Percentiles rank a stretch among this genome's conserved stretches.
These are phyloP conservation scores for Brachypterus glaber DNA, from an alignment of 2,888 invertebrate species.

Conservation along the genomic window DNA sequence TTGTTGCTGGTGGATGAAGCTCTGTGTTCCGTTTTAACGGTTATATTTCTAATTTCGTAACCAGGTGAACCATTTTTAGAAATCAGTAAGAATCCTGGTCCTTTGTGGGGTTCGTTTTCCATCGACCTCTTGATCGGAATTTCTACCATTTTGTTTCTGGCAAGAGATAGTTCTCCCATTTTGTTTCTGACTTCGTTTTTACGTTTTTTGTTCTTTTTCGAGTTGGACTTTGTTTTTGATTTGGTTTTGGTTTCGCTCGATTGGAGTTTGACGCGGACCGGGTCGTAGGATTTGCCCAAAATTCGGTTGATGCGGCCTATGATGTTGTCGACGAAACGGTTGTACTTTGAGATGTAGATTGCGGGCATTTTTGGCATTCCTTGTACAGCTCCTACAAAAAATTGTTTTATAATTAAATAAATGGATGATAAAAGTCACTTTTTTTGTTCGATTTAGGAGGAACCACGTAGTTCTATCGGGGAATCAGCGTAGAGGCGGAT, in stretches of 20 bases:
- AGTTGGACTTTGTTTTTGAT: constrained; percentile 45
- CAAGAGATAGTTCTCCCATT: constrained; percentile 8
- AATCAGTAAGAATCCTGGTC: constrained; percentile 36
- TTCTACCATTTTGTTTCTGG: constrained; percentile 36
- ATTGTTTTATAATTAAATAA: constrained; percentile 1
- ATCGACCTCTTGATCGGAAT: constrained; percentile 31
- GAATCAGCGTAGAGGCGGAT: too few relatives aligned
- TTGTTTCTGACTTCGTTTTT: constrained; percentile 22
- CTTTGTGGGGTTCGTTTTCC: constrained; percentile 31
- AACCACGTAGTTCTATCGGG: too few relatives aligned
- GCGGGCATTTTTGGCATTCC: constrained; percentile 48
- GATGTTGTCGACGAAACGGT: constrained; percentile 76
- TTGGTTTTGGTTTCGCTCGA: constrained; percentile 36
- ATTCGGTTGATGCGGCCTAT: constrained; percentile 74
- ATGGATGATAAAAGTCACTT: too few relatives aligned
- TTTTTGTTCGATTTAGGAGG: too few relatives aligned
- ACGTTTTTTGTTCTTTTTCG: constrained; percentile 39
- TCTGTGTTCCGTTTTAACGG: constrained; percentile 23
- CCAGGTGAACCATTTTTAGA: constrained; percentile 29
- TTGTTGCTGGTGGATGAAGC: constrained; percentile 24
- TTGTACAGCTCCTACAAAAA: constrained; percentile 31
- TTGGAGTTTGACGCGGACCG: constrained; percentile 67
- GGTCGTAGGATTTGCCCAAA: constrained; percentile 70
- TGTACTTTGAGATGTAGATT: constrained; percentile 71
- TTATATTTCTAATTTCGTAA: constrained; percentile 17